phyloP scores from a whole-genome alignment of 2,888 invertebrate genomes.

The Daptonema setosum region DNA sequence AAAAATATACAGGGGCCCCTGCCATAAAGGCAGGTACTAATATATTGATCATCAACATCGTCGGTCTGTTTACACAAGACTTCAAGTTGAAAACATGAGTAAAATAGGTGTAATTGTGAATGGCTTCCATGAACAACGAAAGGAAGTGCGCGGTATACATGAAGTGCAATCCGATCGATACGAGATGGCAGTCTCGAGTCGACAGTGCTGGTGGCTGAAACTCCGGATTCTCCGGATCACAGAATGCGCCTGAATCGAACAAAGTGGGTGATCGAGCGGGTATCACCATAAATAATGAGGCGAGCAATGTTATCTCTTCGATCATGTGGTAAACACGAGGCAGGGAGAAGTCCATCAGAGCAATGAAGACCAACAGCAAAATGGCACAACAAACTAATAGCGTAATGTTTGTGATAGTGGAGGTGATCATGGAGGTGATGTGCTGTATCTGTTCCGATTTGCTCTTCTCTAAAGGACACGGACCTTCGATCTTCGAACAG shows the following conservation, averaged over 20 bases:
- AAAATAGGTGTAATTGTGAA: neutral
- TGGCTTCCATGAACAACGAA: neutral
- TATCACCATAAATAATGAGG: no score
- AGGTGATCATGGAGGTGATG: no score
- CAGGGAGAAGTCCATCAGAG: no score
- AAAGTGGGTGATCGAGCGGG: neutral
- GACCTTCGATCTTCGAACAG: no score
- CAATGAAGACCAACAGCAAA: no score
- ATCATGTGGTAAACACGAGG: no score
- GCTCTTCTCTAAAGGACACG: no score
- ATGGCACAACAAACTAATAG: no score
- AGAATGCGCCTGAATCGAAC: neutral
- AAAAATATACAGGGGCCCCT: neutral
- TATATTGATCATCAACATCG: neutral
- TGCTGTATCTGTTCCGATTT: no score
- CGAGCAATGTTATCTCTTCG: no score
- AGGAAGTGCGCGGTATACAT: neutral
- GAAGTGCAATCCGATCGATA: neutral
- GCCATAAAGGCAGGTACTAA: neutral
- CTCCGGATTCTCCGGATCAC: neutral
- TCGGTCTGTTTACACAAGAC: neutral
- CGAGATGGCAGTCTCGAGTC: neutral
- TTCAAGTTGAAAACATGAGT: neutral
- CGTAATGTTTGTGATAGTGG: no score
- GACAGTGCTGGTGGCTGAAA: neutral